phyloP scores from a whole-genome alignment of 1,140 invertebrate genomes.

The Brevipalpus yothersi region DNA sequence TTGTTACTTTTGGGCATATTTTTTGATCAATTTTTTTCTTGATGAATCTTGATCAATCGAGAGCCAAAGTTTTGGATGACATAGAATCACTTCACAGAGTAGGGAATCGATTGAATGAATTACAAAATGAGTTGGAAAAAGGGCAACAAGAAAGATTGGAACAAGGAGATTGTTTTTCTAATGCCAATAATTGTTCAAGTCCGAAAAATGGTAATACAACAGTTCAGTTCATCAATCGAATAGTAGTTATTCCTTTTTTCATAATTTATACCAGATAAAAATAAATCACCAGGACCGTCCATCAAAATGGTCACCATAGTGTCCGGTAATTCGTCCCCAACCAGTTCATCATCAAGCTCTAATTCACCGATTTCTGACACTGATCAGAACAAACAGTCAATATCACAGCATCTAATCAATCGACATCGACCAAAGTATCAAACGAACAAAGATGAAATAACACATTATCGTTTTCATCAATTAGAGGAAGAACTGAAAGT shows the following conservation, averaged over 20 bases:
- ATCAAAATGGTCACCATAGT: not conserved
- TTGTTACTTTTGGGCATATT: too few species aligned
- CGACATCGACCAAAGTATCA: not conserved
- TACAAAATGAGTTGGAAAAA: conserved; percentile 35
- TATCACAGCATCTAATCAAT: too few species aligned
- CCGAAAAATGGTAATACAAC: too few species aligned
- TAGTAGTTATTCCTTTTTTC: too few species aligned
- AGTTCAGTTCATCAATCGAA: too few species aligned
- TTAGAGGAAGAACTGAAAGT: conserved; percentile 11
- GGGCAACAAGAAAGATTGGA: conserved; percentile 32
- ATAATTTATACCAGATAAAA: too few species aligned
- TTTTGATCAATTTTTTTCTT: too few species aligned
- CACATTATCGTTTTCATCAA: not conserved
- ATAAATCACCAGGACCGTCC: too few species aligned
- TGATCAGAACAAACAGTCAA: too few species aligned
- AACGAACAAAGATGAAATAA: not conserved
- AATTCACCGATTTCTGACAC: not conserved
- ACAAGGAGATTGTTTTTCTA: conserved; percentile 19
- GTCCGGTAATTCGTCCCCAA: not conserved
- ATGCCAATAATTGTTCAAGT: too few species aligned
- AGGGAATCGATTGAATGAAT: conserved; percentile 52
- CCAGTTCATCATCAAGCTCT: not conserved
- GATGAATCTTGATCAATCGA: too few species aligned
- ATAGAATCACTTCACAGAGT: conserved; percentile 75
- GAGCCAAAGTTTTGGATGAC: conserved; percentile 54